Conservation (phyloP, 2,888 invertebrate species). For the Epistrophe grossulariae region DNA sequence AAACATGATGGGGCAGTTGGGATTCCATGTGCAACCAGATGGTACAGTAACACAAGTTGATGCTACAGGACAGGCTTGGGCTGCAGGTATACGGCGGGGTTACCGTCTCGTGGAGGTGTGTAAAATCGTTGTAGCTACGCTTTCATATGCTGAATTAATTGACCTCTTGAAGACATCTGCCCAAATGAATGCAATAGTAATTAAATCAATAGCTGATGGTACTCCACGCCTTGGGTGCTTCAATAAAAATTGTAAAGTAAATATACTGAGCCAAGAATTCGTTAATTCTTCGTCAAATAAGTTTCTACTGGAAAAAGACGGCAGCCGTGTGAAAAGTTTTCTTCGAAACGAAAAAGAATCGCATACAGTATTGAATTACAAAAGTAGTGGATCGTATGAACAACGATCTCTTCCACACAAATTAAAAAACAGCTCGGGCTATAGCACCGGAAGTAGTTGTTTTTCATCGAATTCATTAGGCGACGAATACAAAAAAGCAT, state of each 20-base stretch:
- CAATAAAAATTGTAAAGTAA: slow-evolving; percentile 87
- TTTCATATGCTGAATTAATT: slow-evolving; percentile 96
- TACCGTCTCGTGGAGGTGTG: slow-evolving; percentile 96
- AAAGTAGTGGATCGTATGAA: slow-evolving; percentile 88
- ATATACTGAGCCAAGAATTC: slow-evolving; percentile 86
- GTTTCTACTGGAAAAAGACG: slow-evolving; percentile 45
- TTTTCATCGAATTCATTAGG: slow-evolving; percentile 82
- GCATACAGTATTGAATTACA: slow-evolving; percentile 84
- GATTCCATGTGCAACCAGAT: slow-evolving; percentile 95
- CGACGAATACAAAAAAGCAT: slow-evolving; percentile 66
- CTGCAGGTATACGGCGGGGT: slow-evolving; percentile 94
- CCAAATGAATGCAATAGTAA: slow-evolving; percentile 92
- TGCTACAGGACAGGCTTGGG: slow-evolving; percentile 84
- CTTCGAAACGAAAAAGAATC: slow-evolving; percentile 81
- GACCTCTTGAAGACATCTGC: slow-evolving; percentile 95
- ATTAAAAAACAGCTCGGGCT: slow-evolving; percentile 92
- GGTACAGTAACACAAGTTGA: slow-evolving; percentile 93
- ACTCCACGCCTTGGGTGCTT: slow-evolving; percentile 88
- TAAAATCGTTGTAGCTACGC: slow-evolving; percentile 94
- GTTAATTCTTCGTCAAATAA: slow-evolving; percentile 84
- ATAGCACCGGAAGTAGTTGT: slow-evolving; percentile 89
- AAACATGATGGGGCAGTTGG: slow-evolving; percentile 93
- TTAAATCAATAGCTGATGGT: slow-evolving; percentile 89
- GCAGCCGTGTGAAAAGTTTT: slow-evolving; percentile 65
- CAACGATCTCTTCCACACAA: slow-evolving; percentile 91